These are phyloP conservation scores for Amphimallon solstitiale DNA, from an alignment of 2,888 invertebrate species.

Conservation along the genomic window DNA sequence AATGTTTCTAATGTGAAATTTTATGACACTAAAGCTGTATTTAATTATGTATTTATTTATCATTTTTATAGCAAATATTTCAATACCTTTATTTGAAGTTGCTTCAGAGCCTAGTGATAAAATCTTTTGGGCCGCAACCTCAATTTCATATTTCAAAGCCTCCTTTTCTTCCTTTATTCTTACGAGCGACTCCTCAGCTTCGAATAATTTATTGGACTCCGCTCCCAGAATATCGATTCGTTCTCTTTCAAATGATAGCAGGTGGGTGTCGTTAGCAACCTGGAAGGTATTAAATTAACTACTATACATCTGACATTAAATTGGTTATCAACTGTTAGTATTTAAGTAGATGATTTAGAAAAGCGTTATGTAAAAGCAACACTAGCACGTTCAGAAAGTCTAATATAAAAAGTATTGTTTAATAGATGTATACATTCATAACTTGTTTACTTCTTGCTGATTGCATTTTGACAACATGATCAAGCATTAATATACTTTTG, in stretches of 20 bases:
- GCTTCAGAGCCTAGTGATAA: slow-evolving; percentile 45
- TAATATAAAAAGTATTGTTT: no score
- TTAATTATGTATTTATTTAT: no score
- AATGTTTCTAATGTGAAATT: no score
- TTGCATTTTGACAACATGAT: background rate
- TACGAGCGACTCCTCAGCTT: slow-evolving; percentile 73
- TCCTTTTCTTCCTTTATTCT: slow-evolving; percentile 71
- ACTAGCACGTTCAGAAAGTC: no score
- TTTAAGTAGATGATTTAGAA: no score
- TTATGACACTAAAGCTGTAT: background rate
- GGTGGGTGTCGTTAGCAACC: slow-evolving; percentile 64
- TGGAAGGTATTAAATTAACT: no score
- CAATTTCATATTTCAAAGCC: slow-evolving; percentile 66
- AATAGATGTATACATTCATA: no score
- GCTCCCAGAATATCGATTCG: slow-evolving; percentile 63
- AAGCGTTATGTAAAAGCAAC: no score
- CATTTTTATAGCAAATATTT: background rate
- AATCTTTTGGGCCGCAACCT: slow-evolving; percentile 65
- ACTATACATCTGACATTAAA: no score
- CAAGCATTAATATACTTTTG: no score
- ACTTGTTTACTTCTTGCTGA: no score
- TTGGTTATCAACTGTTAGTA: no score
- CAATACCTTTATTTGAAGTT: slow-evolving; percentile 62
- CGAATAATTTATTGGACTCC: slow-evolving; percentile 71
- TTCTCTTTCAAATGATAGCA: slow-evolving; percentile 63